Base-by-base conservation (phyloP, 2,888 invertebrate species). In the Catocala sponsa region DNA sequence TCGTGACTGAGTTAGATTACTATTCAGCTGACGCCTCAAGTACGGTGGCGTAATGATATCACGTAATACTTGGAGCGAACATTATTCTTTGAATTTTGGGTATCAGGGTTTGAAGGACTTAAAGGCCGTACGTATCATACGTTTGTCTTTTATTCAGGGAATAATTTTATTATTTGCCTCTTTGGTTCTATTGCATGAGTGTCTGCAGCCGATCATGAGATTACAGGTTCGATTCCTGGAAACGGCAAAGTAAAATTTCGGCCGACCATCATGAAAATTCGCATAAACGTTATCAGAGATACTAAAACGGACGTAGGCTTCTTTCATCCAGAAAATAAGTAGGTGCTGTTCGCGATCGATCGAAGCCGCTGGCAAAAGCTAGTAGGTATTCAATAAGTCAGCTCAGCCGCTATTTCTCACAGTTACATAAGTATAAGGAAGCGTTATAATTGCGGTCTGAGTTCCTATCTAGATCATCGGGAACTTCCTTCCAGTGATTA, bases 1-100 rank as follows among this genome's bases (percentile, higher is more conserved):
- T 63, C 56, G 64, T 69, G 74, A 65, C 67, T 38, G 66, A 48
- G 51, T 44, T 54, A 55, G 57, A 76, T 72, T 77, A 50, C 64
- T 55, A 76, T 77, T 55, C 78, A 43, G 25, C 44, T 41, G 53
- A 53, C 63, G 65, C 63, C 57, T 59, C 53, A 54, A 15, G n/a
- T 48, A 49, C 42, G 6, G 15, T 74, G 74, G 42, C 67, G 76
- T 50, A 76, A 76, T 58, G 63, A 44, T 51, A 63, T 55, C 63
- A 44, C 58, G 67, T 63, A 77, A 74, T 50, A 61, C 57, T 70
- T 60, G 55, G 56, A 43, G 49, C 56, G 6, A 25, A 57, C 35
- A 49, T 6, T 55, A 62, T 59, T 53, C 59, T 41, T 15, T 5
- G 25, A 11, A 42, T 25, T 6, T 9, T 13, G 44, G 5, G 6